Evolutionary conservation across 2,888 invertebrate species (phyloP), one percentile per base, ranked within the genome.

Genomic region (Gerosis bhagava): DNA sequence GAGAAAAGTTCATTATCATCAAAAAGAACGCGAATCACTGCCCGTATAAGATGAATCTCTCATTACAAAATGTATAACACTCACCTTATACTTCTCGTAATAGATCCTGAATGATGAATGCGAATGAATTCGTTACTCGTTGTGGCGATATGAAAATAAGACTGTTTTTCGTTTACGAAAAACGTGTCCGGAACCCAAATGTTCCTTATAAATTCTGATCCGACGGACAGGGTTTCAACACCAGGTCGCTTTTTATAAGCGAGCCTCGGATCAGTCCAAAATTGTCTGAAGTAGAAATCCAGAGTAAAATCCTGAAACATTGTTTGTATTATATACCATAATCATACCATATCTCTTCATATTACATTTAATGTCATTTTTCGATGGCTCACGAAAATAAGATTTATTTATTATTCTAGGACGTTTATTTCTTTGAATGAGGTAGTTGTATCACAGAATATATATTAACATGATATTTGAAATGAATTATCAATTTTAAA

Each of bases 131-230:
- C 99, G 91, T 99, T 99, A 90, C 98, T 98, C 72, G 99, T 99
- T 69, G 99, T 99, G 64, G 99, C 98, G 87, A 97, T 96, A 90
- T 99, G 99, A 90, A 99, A 98, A 91, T 98, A 99, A 65, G 99
- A 98, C 90, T 98, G 97, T 91, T 99, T 99, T 90, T 99, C 99
- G 89, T 99, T 99, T 70, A 99, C 98, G 89, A 99, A 99, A 91
- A 99, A 99, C 57, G 99, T 99, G 87, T 99, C 99, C 62, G 99
- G 99, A 70, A 99, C 98, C 99, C 99, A 99, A 78, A 99, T 98
- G 87, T 96, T 97, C 83, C 96, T 96, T 82, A 98, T 96, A 90
- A 97, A 97, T 87, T 97, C 97, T 53, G 97, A 97, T 65, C 97
- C 97, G 60, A 97, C 97, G 62, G 96, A 96, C 59, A 97, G 91